Conservation (phyloP, 1,140 invertebrate species). For the Pseudomyrmex concolor region DNA sequence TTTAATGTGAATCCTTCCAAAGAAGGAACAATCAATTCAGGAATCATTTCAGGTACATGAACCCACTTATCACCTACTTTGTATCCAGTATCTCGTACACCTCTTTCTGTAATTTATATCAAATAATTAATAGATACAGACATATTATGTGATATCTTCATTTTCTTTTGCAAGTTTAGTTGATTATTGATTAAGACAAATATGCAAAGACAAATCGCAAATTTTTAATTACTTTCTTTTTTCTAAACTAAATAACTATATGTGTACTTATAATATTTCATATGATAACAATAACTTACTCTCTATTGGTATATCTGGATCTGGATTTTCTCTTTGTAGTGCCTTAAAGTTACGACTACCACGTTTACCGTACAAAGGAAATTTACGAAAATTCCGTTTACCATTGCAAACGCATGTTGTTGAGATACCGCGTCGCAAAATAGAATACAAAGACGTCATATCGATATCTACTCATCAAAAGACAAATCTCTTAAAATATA, state of each 20-base stretch:
- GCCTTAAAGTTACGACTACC: conserved; percentile 89
- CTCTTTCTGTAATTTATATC: conserved; percentile 85
- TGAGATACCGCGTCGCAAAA: conserved; percentile 85
- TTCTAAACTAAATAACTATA: no score
- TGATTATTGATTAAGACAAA: neutral
- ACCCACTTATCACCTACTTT: conserved; percentile 86
- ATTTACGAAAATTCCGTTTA: conserved; percentile 93
- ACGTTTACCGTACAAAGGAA: conserved; percentile 89
- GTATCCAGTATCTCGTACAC: conserved; percentile 88
- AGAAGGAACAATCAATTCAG: conserved; percentile 96
- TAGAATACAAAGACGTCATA: conserved; percentile 47
- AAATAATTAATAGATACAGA: conserved; percentile 45
- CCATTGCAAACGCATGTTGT: conserved; percentile 87
- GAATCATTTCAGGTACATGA: conserved; percentile 94
- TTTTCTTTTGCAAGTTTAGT: conserved; percentile 23
- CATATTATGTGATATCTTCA: conserved; percentile 4
- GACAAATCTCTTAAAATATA: neutral
- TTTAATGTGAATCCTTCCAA: conserved; percentile 91
- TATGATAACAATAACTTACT: conserved; percentile 53
- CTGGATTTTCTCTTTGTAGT: conserved; percentile 85
- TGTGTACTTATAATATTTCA: no score
- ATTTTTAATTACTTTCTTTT: no score
- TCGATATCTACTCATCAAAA: neutral
- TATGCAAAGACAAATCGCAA: no score
- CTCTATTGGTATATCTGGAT: conserved; percentile 57